A percentile compares a stretch with the other conserved stretches of the same genome.
These are phyloP conservation scores for Cliona cf. orientalis DNA, from an alignment of 37 sponge, comb jelly and placozoan genomes.

Conservation along the genomic window DNA sequence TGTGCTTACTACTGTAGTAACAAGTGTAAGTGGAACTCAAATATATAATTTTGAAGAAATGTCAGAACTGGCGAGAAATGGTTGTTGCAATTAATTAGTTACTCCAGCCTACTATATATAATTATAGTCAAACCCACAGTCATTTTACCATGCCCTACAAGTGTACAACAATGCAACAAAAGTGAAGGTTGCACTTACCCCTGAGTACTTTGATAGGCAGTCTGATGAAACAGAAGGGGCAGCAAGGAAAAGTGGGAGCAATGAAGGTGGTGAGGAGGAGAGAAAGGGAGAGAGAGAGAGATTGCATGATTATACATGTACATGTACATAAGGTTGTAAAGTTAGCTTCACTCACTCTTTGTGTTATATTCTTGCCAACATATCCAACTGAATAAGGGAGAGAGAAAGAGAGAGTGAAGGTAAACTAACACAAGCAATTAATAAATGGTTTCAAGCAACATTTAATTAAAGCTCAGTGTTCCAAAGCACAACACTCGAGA, in stretches of 20 bases:
- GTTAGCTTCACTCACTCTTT: not conserved
- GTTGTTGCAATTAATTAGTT: too few relatives aligned
- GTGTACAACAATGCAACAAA: too few relatives aligned
- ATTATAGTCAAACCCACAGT: too few relatives aligned
- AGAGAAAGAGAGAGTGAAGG: constrained; percentile 2
- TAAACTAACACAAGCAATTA: not conserved
- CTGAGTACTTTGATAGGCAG: constrained; percentile 1
- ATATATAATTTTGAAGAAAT: too few relatives aligned
- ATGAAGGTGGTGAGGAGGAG: not conserved
- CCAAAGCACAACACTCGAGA: not conserved
- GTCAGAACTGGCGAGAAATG: too few relatives aligned
- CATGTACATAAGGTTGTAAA: not conserved
- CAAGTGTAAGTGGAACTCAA: too few relatives aligned
- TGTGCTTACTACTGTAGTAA: too few relatives aligned
- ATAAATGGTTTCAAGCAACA: not conserved
- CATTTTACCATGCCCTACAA: too few relatives aligned
- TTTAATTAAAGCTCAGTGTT: not conserved
- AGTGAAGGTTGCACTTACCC: too few relatives aligned
- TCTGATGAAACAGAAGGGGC: not conserved
- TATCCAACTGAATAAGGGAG: not conserved
- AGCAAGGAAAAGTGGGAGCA: constrained; percentile 1
- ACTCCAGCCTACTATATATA: too few relatives aligned
- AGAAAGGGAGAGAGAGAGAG: constrained; percentile 3
- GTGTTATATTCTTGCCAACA: not conserved
- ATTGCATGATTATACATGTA: not conserved